Conservation (phyloP, 2,113 vertebrate genomes). For the Limanda limanda region DNA sequence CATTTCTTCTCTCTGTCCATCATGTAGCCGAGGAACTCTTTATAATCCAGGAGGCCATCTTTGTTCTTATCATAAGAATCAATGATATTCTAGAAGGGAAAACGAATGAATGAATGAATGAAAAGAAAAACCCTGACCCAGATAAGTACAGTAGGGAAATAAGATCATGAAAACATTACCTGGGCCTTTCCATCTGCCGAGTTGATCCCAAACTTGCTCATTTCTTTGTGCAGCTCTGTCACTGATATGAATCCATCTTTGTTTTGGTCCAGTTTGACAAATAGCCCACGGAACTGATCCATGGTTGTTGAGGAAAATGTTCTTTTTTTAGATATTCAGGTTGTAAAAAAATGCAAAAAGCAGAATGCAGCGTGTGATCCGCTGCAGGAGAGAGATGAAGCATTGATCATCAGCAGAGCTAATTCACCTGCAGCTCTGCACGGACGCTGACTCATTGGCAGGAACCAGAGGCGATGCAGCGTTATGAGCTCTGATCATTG, state of each 20-base stretch:
- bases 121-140: not conserved
- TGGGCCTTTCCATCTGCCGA: slow-evolving; percentile 72
- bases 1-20: slow-evolving; percentile 81
- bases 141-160: too few relatives aligned
- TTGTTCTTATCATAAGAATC: slow-evolving; percentile 75
- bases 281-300: slow-evolving; percentile 78
- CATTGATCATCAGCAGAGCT: not conserved
- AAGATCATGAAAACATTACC: slow-evolving; percentile 52
- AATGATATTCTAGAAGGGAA: slow-evolving; percentile 65
- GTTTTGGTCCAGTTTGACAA: slow-evolving; percentile 78
- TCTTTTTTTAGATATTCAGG: not conserved
- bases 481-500: not conserved
- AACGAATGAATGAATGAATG: not conserved
- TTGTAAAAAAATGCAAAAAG: not conserved
- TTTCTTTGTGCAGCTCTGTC: slow-evolving; percentile 78
- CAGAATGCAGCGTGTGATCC: not conserved
- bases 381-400: not conserved
- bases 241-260: slow-evolving; percentile 77
- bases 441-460: slow-evolving; percentile 74
- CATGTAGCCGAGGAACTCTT: slow-evolving; percentile 82
- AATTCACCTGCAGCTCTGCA: slow-evolving; percentile 41
- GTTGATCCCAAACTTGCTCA: slow-evolving; percentile 78
- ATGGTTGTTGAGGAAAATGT: slow-evolving; percentile 38
- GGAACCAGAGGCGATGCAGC: slow-evolving; percentile 26
- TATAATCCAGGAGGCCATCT: slow-evolving; percentile 79